Evolutionary conservation across 2,797 vertebrate genomes (phyloP).

Genomic region (Merluccius polli): DNA sequence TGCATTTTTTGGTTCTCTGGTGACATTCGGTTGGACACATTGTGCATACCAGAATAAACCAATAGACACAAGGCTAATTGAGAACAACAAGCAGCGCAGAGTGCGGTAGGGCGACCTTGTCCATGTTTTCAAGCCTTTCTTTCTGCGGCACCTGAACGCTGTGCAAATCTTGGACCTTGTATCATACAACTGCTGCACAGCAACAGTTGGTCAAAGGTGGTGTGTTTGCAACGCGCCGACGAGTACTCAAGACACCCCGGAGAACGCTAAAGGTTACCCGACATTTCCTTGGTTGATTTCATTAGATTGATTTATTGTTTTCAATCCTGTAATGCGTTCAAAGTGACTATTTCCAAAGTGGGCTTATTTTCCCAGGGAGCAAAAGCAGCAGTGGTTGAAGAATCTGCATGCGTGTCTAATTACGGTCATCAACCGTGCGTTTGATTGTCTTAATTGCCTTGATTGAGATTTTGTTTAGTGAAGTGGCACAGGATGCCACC

Average conservation of each 20-base stretch:
- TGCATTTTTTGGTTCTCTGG: not conserved
- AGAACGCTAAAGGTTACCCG: not conserved
- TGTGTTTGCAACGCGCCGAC: too few relatives aligned
- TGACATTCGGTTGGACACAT: not conserved
- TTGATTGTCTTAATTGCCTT: slow-evolving; percentile 32
- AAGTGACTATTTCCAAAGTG: not conserved
- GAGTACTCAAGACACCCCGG: not conserved
- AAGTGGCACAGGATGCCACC: slow-evolving; percentile 43
- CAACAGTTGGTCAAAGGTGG: too few relatives aligned
- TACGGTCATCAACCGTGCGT: slow-evolving; percentile 17
- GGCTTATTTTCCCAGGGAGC: not conserved
- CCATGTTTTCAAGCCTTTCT: not conserved
- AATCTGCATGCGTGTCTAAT: slow-evolving; percentile 16
- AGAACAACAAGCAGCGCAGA: too few relatives aligned
- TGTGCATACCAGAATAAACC: not conserved
- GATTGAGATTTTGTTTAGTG: slow-evolving; percentile 36
- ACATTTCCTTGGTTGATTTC: not conserved
- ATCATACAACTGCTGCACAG: not conserved
- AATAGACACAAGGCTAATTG: not conserved
- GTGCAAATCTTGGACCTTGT: too few relatives aligned
- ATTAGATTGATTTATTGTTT: not conserved
- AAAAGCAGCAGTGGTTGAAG: not conserved
- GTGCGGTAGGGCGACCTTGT: too few relatives aligned
- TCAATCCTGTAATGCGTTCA: not conserved
- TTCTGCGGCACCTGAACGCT: not conserved